These are phyloP conservation scores for Abscondita cerata DNA, from an alignment of 2,888 invertebrate genomes.

Conservation along the genomic window DNA sequence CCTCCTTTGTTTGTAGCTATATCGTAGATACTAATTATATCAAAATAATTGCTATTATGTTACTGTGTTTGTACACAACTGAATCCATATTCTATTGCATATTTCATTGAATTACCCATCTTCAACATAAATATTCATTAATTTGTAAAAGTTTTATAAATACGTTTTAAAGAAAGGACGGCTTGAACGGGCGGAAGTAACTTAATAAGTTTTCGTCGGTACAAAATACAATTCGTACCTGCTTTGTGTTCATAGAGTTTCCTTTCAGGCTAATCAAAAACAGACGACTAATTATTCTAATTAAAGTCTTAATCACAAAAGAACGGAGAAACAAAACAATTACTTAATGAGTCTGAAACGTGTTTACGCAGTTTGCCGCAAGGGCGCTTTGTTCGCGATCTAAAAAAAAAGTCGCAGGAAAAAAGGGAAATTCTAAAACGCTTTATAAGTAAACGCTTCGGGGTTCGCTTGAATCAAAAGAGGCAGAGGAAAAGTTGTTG, in stretches of 20 bases:
- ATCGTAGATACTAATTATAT: no score
- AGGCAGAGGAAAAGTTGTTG: conserved; percentile 19
- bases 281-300: conserved; percentile 44
- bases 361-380: conserved; percentile 35
- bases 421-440: conserved; percentile 30
- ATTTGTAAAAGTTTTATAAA: no score
- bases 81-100: no score
- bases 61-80: no score
- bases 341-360: conserved; percentile 40
- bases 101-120: no score
- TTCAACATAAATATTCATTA: no score
- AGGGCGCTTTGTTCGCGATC: conserved; percentile 26
- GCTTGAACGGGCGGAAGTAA: conserved; percentile 28
- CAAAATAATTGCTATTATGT: no score
- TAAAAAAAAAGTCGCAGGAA: conserved; percentile 20
- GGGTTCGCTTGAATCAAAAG: conserved; percentile 9
- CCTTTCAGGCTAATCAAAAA: conserved; percentile 42
- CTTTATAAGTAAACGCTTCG: conserved; percentile 31
- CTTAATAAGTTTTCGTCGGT: conserved; percentile 32
- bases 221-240: conserved; percentile 32
- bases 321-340: conserved; percentile 42
- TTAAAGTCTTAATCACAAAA: conserved; percentile 42
- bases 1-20: no score
- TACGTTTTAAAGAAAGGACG: conserved; percentile 6
- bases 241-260: conserved; percentile 33